phyloP scores from a whole-genome alignment of 2,888 invertebrate genomes.

The Rhaphigaster nebulosa region DNA sequence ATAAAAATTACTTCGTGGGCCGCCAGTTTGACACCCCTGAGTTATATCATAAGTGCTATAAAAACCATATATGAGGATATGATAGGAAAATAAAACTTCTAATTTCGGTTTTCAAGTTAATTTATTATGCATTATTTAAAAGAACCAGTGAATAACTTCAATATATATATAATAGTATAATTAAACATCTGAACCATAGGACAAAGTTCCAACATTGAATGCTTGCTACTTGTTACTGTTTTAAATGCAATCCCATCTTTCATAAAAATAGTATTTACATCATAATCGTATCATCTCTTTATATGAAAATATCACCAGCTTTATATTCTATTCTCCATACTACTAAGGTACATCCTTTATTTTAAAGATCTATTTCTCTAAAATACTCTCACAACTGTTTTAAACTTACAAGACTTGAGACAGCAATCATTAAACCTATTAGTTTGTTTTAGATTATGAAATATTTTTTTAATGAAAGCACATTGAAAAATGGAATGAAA shows the following conservation, averaged over 20 bases:
- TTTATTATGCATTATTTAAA: slow-evolving; percentile 65
- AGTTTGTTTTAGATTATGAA: slow-evolving; percentile 47
- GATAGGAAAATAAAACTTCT: slow-evolving; percentile 27
- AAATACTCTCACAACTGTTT: slow-evolving; percentile 55
- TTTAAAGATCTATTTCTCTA: slow-evolving; percentile 53
- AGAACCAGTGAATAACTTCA: slow-evolving; percentile 65
- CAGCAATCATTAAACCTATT: slow-evolving; percentile 54
- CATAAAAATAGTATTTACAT: slow-evolving; percentile 65
- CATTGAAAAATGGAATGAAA: slow-evolving; percentile 59
- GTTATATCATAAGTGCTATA: neutral
- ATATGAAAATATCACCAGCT: slow-evolving; percentile 65
- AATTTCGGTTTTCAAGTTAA: slow-evolving; percentile 62
- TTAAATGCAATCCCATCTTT: slow-evolving; percentile 64
- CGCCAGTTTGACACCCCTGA: too few species aligned
- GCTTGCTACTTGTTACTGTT: slow-evolving; percentile 60
- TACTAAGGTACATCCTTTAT: slow-evolving; percentile 65
- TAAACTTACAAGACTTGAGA: slow-evolving; percentile 56
- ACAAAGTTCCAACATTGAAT: slow-evolving; percentile 63
- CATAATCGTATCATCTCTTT: slow-evolving; percentile 60
- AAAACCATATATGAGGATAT: neutral
- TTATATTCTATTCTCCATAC: slow-evolving; percentile 62
- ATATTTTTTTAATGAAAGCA: slow-evolving; percentile 58
- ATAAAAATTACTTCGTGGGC: too few species aligned
- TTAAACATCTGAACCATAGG: slow-evolving; percentile 64
- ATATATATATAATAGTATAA: slow-evolving; percentile 64